Percentiles rank a stretch among this genome's conserved stretches.
phyloP scores from a whole-genome alignment of 2,797 vertebrate species.

The Austrolebias charrua region DNA sequence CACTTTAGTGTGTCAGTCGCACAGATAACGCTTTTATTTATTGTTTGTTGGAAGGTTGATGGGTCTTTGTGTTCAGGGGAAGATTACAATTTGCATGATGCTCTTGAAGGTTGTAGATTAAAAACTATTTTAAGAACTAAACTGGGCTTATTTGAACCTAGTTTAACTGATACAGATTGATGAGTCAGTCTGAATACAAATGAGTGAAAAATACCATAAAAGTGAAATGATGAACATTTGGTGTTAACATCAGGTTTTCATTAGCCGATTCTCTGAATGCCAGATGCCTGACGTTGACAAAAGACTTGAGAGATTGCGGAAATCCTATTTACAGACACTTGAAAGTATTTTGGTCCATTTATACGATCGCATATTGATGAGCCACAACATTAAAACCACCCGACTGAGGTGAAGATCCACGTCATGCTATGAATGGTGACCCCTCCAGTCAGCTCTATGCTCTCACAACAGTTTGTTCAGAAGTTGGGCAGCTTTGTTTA shows the following conservation, averaged over 20 bases:
- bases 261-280: not conserved
- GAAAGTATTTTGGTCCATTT: not conserved
- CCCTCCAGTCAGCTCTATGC: no score
- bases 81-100: not conserved
- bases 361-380: not conserved
- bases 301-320: constrained; percentile 10
- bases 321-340: constrained; percentile 17
- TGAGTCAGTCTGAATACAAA: not conserved
- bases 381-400: constrained; percentile 4
- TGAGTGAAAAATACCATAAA: not conserved
- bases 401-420: not conserved
- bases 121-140: not conserved
- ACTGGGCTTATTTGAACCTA: not conserved
- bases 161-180: not conserved
- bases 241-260: not conserved
- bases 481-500: not conserved
- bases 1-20: not conserved
- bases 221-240: not conserved
- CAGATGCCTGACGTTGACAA: not conserved
- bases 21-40: not conserved
- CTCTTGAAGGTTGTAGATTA: not conserved
- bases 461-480: no score
- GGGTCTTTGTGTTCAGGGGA: not conserved
- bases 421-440: no score
- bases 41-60: not conserved